Conservation (phyloP, 53 echinoderm and acorn worm genomes). For the Temnopleurus reevesii region DNA sequence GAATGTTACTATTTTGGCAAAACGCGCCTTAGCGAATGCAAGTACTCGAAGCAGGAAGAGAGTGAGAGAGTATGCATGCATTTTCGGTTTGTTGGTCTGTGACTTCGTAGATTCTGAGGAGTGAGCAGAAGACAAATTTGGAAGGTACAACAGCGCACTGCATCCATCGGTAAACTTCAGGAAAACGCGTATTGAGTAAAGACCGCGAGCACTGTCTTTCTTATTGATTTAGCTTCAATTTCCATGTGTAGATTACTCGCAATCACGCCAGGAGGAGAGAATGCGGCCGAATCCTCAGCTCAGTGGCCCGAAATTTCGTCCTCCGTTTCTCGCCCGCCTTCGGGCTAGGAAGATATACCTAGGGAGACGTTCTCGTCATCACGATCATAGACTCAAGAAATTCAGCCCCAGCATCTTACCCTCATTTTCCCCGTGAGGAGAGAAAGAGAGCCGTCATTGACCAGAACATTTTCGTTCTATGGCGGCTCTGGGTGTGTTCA, state of each 20-base stretch:
- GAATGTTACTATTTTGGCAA: constrained; percentile 6
- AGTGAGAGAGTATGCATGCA: neutral
- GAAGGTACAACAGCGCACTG: constrained; percentile 22
- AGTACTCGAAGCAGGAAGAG: neutral
- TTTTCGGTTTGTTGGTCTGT: neutral
- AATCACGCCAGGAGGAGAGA: constrained; percentile 50
- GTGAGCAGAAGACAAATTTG: constrained; percentile 17
- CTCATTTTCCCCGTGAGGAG: constrained; percentile 39
- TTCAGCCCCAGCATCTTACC: constrained; percentile 46
- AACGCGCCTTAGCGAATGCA: neutral
- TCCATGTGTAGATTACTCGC: constrained; percentile 57
- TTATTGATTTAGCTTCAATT: constrained; percentile 60
- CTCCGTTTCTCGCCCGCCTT: constrained; percentile 56
- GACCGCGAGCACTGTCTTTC: constrained; percentile 39
- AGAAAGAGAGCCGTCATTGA: constrained; percentile 27
- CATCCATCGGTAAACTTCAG: constrained; percentile 42
- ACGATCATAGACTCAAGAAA: constrained; percentile 50
- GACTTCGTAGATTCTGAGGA: constrained; percentile 37
- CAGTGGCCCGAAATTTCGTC: constrained; percentile 54
- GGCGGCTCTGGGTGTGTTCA: constrained; percentile 10
- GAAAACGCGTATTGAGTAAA: constrained; percentile 45
- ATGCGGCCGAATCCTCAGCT: constrained; percentile 47
- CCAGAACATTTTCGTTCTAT: constrained; percentile 9
- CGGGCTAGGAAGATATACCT: constrained; percentile 50
- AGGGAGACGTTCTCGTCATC: constrained; percentile 48